A percentile compares a stretch with the other conserved stretches of the same genome.
These are phyloP conservation scores for Phenacoccus solenopsis DNA, from an alignment of 1,140 invertebrate species.

Conservation along the genomic window DNA sequence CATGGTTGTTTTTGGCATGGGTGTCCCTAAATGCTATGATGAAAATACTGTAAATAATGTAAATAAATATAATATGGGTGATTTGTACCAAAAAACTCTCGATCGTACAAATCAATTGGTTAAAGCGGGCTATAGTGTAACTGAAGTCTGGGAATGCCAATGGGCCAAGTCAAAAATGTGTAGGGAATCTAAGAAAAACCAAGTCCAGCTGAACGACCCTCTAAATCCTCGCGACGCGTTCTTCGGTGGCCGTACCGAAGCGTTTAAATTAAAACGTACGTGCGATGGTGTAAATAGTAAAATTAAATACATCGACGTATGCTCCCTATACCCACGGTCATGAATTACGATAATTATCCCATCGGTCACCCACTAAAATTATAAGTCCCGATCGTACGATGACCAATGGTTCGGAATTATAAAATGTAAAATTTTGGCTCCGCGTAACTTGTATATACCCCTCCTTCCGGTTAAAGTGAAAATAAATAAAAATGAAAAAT, in stretches of 20 bases:
- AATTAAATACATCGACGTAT: constrained; percentile 17
- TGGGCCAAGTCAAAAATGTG: constrained; percentile 6
- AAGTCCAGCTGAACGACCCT: background rate
- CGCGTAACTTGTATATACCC: background rate
- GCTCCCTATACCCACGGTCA: constrained; percentile 6
- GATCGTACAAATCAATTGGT: background rate
- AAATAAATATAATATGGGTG: constrained; percentile 4
- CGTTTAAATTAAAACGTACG: constrained; percentile 1
- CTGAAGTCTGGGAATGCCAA: constrained; percentile 15
- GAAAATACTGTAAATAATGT: constrained; percentile 6
- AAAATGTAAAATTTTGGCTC: constrained; percentile 18
- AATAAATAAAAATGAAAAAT: constrained; percentile 14
- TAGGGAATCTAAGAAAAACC: too few species aligned
- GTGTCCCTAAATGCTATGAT: constrained; percentile 17
- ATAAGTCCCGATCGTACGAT: background rate
- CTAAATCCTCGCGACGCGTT: background rate
- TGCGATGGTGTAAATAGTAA: background rate
- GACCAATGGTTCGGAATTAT: constrained; percentile 9
- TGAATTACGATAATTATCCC: constrained; percentile 15
- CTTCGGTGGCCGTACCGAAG: constrained; percentile 7
- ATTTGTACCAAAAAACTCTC: constrained; percentile 12
- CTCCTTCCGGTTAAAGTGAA: constrained; percentile 12
- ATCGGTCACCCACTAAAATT: constrained; percentile 13
- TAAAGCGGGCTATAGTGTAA: constrained; percentile 17
- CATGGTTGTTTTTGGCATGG: constrained; percentile 18